A percentile compares a stretch with the other conserved stretches of the same genome.
These are phyloP conservation scores for Volucella bombylans DNA, from an alignment of 2,888 invertebrate genomes.

Conservation along the genomic window DNA sequence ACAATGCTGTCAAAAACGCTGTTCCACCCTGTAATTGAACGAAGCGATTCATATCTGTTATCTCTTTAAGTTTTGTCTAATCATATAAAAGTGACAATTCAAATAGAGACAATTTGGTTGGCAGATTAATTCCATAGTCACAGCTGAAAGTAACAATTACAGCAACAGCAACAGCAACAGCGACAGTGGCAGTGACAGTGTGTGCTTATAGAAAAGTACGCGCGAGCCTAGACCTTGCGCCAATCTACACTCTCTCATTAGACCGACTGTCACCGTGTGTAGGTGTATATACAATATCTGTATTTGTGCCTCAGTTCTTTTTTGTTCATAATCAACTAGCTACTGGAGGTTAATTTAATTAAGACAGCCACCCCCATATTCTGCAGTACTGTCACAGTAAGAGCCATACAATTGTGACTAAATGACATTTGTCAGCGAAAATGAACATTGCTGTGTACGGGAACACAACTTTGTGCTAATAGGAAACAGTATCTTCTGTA, in stretches of 20 bases:
- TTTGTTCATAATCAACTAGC: constrained; percentile 39
- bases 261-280: not conserved
- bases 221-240: constrained; percentile 54
- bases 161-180: not conserved
- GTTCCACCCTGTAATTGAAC: too few relatives aligned
- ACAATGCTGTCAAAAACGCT: too few relatives aligned
- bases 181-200: constrained; percentile 9
- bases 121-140: too few relatives aligned
- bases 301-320: constrained; percentile 27
- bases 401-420: constrained; percentile 40
- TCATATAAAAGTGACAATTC: too few relatives aligned
- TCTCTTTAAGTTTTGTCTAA: too few relatives aligned
- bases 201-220: not conserved
- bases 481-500: constrained; percentile 27
- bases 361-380: constrained; percentile 35
- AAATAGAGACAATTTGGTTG: too few relatives aligned
- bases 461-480: constrained; percentile 3
- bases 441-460: constrained; percentile 18
- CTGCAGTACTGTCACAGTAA: not conserved
- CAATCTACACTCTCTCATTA: constrained; percentile 21
- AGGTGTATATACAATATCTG: constrained; percentile 7
- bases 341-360: constrained; percentile 60
- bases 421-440: constrained; percentile 56
- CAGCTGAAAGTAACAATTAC: too few relatives aligned
- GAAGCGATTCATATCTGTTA: too few relatives aligned